Base-by-base conservation (phyloP, 1,140 invertebrate genomes). In the Magallana ariakensis region DNA sequence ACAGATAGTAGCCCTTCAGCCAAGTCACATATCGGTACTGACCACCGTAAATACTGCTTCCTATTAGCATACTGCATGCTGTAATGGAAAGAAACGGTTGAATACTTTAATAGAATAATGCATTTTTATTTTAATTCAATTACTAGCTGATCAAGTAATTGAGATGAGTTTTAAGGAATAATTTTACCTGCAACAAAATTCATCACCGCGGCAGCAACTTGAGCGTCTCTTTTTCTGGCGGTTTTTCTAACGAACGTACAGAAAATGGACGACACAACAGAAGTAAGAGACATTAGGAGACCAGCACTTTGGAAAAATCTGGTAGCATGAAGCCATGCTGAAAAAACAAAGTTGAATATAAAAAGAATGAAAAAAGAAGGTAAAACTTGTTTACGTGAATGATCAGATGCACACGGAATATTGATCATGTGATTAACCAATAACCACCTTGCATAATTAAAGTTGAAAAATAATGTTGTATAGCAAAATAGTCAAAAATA, bases 1-100 rank as follows among this genome's bases (percentile, higher is more conserved):
- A 75, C 11, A 26, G 66, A 26, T 26, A 75, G 5, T 46, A 75
- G 33, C 66, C 33, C 66, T 75, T 75, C 66, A 75, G 9, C 66
- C 66, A 75, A 11, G 22, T 11, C 26, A 26, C 66, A 75, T 75
- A 75, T 26, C 66, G 66, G 22, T 75, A 75, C 11, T 26, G 66
- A 11, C 66, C 66, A 11, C 66, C 66, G 66, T 75, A 75, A 75
- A 75, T 33, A 75, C 66, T 75, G 66, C 22, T 22, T 75, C 66
- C 66, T 11, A 75, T 75, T 13, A 75, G 11, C 22, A 75, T 75
- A 33, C 66, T 26, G 5, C 66, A 19, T 1, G 66, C 66, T 75
- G 9, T 4, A 75, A 75, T 11, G 22, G 0, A 75, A 75, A 75
- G 7, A 4, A 46, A 75, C 3, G 9, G 19, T 10, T 5, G 4